These are phyloP conservation scores for Campylorhamphus procurvoides DNA, from an alignment of 2,113 vertebrate genomes.

Conservation along the genomic window DNA sequence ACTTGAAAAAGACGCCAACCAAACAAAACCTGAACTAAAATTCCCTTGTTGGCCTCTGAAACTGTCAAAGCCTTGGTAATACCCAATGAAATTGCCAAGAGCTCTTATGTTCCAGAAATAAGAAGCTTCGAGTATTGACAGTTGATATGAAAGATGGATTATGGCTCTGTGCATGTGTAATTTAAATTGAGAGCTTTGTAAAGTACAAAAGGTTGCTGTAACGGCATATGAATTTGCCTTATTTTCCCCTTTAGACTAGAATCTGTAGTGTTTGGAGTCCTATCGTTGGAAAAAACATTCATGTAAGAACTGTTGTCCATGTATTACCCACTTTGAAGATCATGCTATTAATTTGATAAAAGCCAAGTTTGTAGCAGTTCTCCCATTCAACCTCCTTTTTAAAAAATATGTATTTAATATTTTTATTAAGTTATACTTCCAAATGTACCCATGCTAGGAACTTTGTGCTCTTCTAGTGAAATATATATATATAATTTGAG, in stretches of 20 bases:
- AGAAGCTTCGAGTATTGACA: background rate
- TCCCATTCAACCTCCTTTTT: background rate
- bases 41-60: background rate
- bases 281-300: background rate
- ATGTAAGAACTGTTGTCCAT: background rate
- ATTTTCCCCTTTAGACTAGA: background rate
- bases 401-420: background rate
- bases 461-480: background rate
- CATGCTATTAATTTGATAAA: background rate
- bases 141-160: background rate
- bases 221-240: background rate
- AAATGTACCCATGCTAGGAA: background rate
- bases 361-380: background rate
- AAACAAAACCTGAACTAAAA: background rate
- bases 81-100: background rate
- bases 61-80: background rate
- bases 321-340: background rate
- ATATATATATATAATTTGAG: fast-evolving
- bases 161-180: background rate
- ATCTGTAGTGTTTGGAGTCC: background rate
- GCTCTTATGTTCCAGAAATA: background rate
- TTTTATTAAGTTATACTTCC: background rate
- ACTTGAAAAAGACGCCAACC: background rate
- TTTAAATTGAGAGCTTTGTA: background rate
- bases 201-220: background rate